Evolutionary conservation across 37 sponge, comb jelly and placozoan genomes (phyloP), one percentile per base, ranked within the genome.

Genomic region (Cliona cf. orientalis): DNA sequence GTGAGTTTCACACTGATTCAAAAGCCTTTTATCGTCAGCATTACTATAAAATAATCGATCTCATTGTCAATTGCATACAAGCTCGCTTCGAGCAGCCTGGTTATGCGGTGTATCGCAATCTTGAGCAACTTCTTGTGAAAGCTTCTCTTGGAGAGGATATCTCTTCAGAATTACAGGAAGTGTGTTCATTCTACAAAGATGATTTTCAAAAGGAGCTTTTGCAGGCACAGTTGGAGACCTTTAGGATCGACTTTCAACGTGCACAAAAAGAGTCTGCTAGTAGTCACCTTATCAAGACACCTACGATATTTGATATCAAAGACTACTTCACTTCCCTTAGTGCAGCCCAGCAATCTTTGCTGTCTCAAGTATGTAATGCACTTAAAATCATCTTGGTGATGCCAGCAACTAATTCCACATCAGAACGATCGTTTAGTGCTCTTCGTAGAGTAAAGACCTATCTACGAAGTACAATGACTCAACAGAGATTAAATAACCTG

Each of bases 321-420:
- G 75, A 65, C 33, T 64, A 68, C 53, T 84, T 84, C 23, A 25
- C 33, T 9, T 26, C 70, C 32, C 29, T 74, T 21, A 31, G 66
- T n/a, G 22, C 55, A 46, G 64, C 22, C 57, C 77, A 84, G 44
- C 31, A 43, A 73, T 0, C 29, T 9, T 34, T 80, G 23, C n/a
- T 78, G 34, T 78, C 79, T 34, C 34, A 78, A 28, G 79, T 89
- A 34, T 72, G 57, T 17, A 55, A n/a, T 37, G 17, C 76, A n/a
- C 17, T 82, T 21, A 49, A 88, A 40, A 71, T 89, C 7, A 64
- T 83, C 19, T 53, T 85, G 43, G 63, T 90, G 1, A 90, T 90
- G 86, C 86, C 90, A 33, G 91, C 86, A 41, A 84, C 86, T 28
- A 90, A 84, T 85, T 81, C 86, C 39, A 69, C 77, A 25, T 80